Percentiles rank a stretch among this genome's conserved stretches.
These are phyloP conservation scores for Musca domestica DNA, from an alignment of 1,140 invertebrate genomes.

Conservation along the genomic window DNA sequence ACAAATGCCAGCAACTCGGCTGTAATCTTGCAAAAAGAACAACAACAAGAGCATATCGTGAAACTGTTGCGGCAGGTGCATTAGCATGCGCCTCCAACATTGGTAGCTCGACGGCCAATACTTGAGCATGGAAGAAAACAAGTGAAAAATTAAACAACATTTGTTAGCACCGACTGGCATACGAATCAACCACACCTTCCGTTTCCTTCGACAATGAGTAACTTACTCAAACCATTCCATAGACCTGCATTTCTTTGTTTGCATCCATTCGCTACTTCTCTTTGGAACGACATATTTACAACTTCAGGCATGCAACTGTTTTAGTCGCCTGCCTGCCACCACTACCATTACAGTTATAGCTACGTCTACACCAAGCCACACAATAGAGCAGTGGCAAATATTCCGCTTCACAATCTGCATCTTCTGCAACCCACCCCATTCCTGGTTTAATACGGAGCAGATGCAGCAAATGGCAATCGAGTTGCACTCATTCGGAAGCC, in stretches of 20 bases:
- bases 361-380: too few species aligned
- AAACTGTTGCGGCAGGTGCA: background rate
- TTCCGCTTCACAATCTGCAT: too few species aligned
- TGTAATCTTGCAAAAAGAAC: background rate
- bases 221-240: too few species aligned
- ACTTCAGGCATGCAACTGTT: background rate
- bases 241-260: too few species aligned
- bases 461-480: constrained; percentile 9
- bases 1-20: background rate
- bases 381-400: too few species aligned
- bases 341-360: too few species aligned
- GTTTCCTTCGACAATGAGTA: constrained; percentile 5
- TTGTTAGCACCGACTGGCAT: background rate
- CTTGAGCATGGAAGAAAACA: background rate
- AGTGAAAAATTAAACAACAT: constrained; percentile 15
- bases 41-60: background rate
- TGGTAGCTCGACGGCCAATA: background rate
- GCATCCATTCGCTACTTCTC: background rate
- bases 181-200: constrained; percentile 3
- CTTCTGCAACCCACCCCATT: too few species aligned
- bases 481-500: background rate
- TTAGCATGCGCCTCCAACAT: background rate
- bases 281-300: background rate
- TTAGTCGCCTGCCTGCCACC: too few species aligned
- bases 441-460: background rate